Base-by-base conservation (phyloP, 2,113 vertebrate genomes). In the Cyanistes caeruleus region DNA sequence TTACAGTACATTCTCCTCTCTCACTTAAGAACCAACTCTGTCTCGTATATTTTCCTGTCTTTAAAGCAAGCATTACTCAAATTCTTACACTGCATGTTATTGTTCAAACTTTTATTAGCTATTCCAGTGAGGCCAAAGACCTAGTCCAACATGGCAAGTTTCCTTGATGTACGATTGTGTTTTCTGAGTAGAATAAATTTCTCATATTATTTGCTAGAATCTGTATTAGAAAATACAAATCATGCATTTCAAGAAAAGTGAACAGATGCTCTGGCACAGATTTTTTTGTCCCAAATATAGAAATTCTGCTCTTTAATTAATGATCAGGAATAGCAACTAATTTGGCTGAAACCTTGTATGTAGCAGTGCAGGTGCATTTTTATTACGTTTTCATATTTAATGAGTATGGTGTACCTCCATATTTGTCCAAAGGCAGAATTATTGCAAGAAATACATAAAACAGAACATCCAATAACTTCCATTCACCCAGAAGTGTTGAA, bases 241-340 rank as follows among this genome's bases (percentile, higher is more conserved):
- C 3, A 56, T 35, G 35, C 8, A 59, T 89, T 94, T 91, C 48
- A 88, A 88, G 33, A 59, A 59, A 86, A 91, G 27, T 35, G 82
- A 91, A 73, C 87, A 95, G 91, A 79, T 96, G 91, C 24, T 84
- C 35, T 94, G 84, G 93, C 70, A 79, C 19, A 51, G 46, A 56
- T 13, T 21, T 64, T 79, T 87, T 84, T 74, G 4, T 73, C n/a
- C 16, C 43, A 65, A 74, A 74, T 41, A 87, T 35, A 82, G 49
- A 89, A 95, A 82, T 64, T 89, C 37, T 87, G 15, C 48, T 80
- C 15, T 53, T 91, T 91, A 90, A 79, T 91, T 83, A 90, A 77
- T 73, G 39, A 2, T 12, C 37, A 7, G 8, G 62, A 81, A 82
- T 53, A 86, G 24, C 46, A 92, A 76, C 43, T 39, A 37, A 87